Conservation (phyloP, 2,888 invertebrate genomes). For the Linyphia triangularis region DNA sequence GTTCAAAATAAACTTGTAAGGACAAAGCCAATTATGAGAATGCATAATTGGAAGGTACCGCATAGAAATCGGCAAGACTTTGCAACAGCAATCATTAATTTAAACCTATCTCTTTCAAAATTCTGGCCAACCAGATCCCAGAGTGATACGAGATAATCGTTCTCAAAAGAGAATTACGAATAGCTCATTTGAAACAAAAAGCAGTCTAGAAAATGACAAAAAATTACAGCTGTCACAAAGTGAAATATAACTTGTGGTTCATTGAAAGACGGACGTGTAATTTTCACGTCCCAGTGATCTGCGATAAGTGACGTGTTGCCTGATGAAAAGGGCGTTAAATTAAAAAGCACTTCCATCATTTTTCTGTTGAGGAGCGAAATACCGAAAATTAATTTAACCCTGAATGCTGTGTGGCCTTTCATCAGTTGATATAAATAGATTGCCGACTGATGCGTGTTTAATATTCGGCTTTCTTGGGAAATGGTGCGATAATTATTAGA, state of each 20-base stretch:
- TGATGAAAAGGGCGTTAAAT: constrained; percentile 31
- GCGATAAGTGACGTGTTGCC: constrained; percentile 6
- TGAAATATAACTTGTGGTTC: constrained; percentile 14
- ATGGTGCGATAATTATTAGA: too few species aligned
- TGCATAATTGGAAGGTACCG: too few species aligned
- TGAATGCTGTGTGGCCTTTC: background rate
- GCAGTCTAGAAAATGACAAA: background rate
- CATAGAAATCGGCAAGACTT: background rate
- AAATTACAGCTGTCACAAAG: constrained; percentile 6
- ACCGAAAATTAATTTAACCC: background rate
- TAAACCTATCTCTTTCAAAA: too few species aligned
- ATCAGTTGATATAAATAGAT: constrained; percentile 3
- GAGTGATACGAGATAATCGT: background rate
- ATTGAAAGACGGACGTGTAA: background rate
- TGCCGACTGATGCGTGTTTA: background rate
- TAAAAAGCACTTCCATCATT: constrained; percentile 26
- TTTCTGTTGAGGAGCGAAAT: background rate
- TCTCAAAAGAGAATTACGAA: background rate
- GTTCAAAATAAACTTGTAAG: too few species aligned
- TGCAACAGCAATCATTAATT: background rate
- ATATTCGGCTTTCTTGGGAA: too few species aligned
- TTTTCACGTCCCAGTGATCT: background rate
- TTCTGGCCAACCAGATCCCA: too few species aligned
- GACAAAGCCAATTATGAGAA: too few species aligned
- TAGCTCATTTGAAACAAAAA: background rate